Base-by-base conservation (phyloP, 2,113 vertebrate species). In the Microtus ochrogaster region DNA sequence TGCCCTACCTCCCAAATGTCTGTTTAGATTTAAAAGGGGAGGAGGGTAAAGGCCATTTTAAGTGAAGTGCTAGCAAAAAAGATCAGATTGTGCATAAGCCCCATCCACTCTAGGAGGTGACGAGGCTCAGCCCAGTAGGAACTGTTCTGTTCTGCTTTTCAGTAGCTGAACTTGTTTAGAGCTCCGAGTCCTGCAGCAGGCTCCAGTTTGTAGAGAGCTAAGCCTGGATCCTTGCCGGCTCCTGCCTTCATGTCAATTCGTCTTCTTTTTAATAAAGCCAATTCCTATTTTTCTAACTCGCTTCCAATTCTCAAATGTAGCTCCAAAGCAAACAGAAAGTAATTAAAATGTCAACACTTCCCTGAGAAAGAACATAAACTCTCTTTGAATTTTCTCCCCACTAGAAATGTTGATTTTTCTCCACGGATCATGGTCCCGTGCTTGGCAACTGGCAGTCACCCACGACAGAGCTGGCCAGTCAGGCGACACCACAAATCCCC, bases 281-380 rank as follows among this genome's bases (percentile, higher is more conserved):
- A 96, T 96, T 96, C 89, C 82, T 97, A 90, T 95, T 97, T 96
- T 95, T 96, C 86, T 92, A 96, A 96, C 79, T 96, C 73, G 95
- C 90, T 97, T 96, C 94, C 96, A 97, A 90, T 90, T 96, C 91
- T 97, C 93, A 91, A 96, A 94, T 95, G 94, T 63, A 90, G 79
- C 83, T 95, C 95, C 96, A 98, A 97, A 96, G 97, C 97, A 97
- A 97, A 97, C 95, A 97, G 97, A 97, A 96, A 97, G 95, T 96
- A 96, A 97, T 97, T 97, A 97, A 97, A 96, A 97, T 96, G 96
- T 97, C 97, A 97, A 97, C 97, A 97, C 96, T 97, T 96, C 74
- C 83, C 78, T 93, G 91, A 95, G 93, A 97, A 97, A 92, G 89
- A 97, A 94, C 95, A 94, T 96, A 95, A 98, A 97, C 94, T 96